A percentile compares a stretch with the other conserved stretches of the same genome.
Conservation (phyloP, 2,113 vertebrate species). For the Anas platyrhynchos region DNA sequence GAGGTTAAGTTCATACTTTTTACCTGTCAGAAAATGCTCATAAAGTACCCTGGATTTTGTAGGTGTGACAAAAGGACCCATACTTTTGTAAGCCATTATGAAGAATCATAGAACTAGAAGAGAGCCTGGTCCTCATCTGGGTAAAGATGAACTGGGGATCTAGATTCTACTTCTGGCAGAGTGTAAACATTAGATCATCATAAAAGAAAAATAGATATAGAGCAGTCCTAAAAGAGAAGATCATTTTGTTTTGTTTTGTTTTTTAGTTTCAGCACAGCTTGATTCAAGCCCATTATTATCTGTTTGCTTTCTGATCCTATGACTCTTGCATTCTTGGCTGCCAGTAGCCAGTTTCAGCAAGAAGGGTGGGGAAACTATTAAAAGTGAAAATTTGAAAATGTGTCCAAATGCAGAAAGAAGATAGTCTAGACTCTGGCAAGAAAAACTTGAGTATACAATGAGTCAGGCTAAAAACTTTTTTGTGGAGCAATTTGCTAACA, state of each 20-base stretch:
- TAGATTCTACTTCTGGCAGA: not conserved
- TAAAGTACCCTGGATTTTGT: not conserved
- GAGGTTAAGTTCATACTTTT: not conserved
- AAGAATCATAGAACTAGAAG: not conserved
- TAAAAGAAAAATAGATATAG: not conserved
- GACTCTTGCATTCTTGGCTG: not conserved
- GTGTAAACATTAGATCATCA: not conserved
- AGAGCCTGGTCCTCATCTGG: not conserved
- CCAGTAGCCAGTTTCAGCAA: not conserved
- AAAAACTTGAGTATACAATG: not conserved
- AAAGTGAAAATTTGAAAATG: not conserved
- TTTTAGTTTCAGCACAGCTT: not conserved
- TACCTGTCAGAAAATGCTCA: not conserved
- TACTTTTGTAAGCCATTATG: not conserved
- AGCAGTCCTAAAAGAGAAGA: not conserved
- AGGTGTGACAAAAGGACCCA: not conserved
- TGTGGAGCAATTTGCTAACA: not conserved
- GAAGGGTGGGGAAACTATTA: not conserved
- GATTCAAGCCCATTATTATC: not conserved
- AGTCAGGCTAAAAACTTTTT: not conserved
- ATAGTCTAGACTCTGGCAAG: not conserved
- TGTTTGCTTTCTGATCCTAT: not conserved
- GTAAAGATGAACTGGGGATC: rapidly evolving
- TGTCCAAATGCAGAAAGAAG: not conserved
- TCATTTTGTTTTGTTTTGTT: not conserved